Percentiles rank a stretch among this genome's conserved stretches.
These are phyloP conservation scores for Danio kyathit DNA, from an alignment of 2,797 vertebrate genomes.

Conservation along the genomic window DNA sequence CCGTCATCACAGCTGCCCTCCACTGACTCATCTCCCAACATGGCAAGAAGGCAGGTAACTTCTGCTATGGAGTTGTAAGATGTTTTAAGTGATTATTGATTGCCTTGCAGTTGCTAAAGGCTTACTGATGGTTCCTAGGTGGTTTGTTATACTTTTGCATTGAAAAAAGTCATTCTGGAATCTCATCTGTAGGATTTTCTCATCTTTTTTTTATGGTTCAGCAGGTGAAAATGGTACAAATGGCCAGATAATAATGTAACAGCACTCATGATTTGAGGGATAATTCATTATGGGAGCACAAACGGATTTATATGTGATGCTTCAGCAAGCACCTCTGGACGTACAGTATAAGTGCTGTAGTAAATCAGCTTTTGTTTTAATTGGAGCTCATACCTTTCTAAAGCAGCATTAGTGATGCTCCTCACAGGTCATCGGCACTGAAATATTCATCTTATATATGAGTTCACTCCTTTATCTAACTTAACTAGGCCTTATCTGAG, in stretches of 20 bases:
- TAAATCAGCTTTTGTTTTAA: conserved; percentile 20
- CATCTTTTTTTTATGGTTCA: neutral
- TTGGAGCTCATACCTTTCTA: conserved; percentile 42
- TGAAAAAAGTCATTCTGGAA: neutral
- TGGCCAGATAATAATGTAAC: neutral
- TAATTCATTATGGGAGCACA: neutral
- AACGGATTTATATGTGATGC: neutral
- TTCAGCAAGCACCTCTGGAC: neutral
- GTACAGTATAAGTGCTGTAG: neutral
- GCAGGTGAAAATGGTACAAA: neutral
- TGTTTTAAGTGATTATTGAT: neutral
- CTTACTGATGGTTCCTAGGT: neutral
- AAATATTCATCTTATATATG: conserved; percentile 45
- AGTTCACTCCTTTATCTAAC: conserved; percentile 40
- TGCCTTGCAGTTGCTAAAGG: no score
- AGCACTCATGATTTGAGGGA: neutral
- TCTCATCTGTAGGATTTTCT: neutral
- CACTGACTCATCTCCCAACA: no score
- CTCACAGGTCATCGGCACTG: conserved; percentile 44
- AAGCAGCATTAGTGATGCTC: conserved; percentile 42
- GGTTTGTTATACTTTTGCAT: neutral
- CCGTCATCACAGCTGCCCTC: no score
- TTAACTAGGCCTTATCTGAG: conserved; percentile 13
- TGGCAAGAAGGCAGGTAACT: no score
- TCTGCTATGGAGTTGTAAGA: neutral